Conservation (phyloP, 2,888 invertebrate species). For the Melieria omissa region DNA sequence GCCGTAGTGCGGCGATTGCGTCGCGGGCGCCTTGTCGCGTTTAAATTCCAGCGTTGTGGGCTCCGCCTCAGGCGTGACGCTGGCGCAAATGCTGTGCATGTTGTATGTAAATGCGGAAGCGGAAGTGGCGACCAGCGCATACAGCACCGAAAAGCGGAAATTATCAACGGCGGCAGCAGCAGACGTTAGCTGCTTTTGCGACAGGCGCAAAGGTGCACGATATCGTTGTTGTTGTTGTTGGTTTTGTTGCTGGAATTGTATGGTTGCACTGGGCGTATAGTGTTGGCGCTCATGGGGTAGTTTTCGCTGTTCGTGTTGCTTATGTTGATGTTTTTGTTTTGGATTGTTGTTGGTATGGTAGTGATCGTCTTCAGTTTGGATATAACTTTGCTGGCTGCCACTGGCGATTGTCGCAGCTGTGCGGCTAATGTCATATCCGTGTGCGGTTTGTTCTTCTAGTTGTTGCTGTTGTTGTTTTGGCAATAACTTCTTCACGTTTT, state of each 20-base stretch:
- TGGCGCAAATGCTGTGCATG: constrained; percentile 24
- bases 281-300: background rate
- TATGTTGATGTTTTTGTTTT: constrained; percentile 18
- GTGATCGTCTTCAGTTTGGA: background rate
- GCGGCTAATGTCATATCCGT: no score
- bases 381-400: background rate
- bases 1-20: constrained; percentile 36
- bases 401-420: background rate
- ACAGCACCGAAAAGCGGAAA: constrained; percentile 32
- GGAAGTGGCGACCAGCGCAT: constrained; percentile 34
- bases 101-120: constrained; percentile 24
- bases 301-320: constrained; percentile 15
- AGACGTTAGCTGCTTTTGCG: constrained; percentile 43
- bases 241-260: constrained; percentile 16
- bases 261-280: constrained; percentile 12
- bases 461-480: background rate
- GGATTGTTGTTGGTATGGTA: constrained; percentile 5
- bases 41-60: constrained; percentile 43
- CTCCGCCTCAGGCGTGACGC: constrained; percentile 14
- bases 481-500: no score
- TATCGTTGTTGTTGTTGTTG: constrained; percentile 19
- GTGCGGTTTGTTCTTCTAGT: background rate
- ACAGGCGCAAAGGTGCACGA: no score
- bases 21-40: constrained; percentile 31
- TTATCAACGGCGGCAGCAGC: constrained; percentile 34